Percentiles rank a stretch among this genome's conserved stretches.
phyloP scores from a whole-genome alignment of 1,140 invertebrate genomes.

The Penaeus chinensis region DNA sequence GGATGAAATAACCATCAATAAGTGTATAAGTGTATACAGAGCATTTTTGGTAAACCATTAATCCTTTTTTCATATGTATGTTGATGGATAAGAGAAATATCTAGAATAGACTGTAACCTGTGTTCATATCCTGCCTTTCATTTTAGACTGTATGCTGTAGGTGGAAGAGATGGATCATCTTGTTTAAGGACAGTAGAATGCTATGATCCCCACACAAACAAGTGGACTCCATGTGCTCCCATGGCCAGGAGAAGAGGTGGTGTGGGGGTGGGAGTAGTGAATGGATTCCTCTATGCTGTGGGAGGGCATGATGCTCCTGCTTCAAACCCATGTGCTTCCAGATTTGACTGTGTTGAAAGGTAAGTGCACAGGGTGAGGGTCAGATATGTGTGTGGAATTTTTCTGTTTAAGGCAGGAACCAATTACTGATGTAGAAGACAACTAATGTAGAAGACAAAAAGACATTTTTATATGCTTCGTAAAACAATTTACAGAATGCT shows the following conservation, averaged over 20 bases:
- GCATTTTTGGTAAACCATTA: not conserved
- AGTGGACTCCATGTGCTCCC: constrained; percentile 74
- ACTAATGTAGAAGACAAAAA: too few species aligned
- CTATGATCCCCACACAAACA: constrained; percentile 74
- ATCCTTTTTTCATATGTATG: not conserved
- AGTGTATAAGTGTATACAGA: not conserved
- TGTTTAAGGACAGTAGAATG: constrained; percentile 86
- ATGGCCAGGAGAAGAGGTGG: constrained; percentile 72
- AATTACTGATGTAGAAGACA: too few species aligned
- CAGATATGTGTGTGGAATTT: not conserved
- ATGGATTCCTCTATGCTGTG: constrained; percentile 78
- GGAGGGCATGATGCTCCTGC: constrained; percentile 91
- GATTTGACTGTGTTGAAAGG: constrained; percentile 93
- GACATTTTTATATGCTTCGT: too few species aligned
- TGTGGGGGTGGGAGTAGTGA: constrained; percentile 72
- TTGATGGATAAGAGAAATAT: not conserved
- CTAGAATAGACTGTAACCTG: not conserved
- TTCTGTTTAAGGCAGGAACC: constrained; percentile 18
- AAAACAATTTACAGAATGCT: too few species aligned
- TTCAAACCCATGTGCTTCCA: constrained; percentile 83
- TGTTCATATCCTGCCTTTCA: constrained; percentile 32
- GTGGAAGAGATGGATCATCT: constrained; percentile 90
- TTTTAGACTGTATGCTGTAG: constrained; percentile 86
- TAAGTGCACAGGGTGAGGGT: constrained; percentile 69
- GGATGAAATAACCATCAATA: not conserved